Percentiles rank a stretch among this genome's conserved stretches.
These are phyloP conservation scores for Nysson spinosus DNA, from an alignment of 2,888 invertebrate genomes.

Conservation along the genomic window DNA sequence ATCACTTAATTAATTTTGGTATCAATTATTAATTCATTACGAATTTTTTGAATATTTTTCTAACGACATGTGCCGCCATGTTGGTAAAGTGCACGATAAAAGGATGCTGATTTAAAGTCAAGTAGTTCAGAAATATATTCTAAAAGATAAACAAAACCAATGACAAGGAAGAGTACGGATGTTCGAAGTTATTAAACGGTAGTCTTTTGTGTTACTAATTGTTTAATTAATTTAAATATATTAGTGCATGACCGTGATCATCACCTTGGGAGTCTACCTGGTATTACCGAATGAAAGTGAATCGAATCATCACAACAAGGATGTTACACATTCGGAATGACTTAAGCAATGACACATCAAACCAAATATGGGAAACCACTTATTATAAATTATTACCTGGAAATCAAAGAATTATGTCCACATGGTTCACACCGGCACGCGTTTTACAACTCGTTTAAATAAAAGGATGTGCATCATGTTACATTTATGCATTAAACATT, in stretches of 20 bases:
- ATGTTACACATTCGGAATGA: conserved; percentile 59
- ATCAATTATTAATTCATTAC: background rate
- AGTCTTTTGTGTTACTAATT: background rate
- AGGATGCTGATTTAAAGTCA: too few relatives aligned
- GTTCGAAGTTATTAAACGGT: too few relatives aligned
- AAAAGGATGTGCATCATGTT: conserved; percentile 13
- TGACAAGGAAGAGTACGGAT: too few relatives aligned
- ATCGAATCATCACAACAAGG: conserved; percentile 47
- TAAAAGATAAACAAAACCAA: too few relatives aligned
- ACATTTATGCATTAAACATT: conserved; percentile 6
- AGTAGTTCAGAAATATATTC: too few relatives aligned
- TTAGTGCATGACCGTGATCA: background rate
- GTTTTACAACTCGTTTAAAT: background rate
- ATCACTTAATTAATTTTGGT: conserved; percentile 7
- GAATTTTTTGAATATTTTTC: too few relatives aligned
- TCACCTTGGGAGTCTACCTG: conserved; percentile 55
- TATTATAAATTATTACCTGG: conserved; percentile 38
- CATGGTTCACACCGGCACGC: too few relatives aligned
- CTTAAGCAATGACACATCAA: conserved; percentile 59
- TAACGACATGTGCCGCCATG: too few relatives aligned
- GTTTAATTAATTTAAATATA: background rate
- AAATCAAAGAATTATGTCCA: conserved; percentile 24
- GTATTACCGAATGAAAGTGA: conserved; percentile 53
- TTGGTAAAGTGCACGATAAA: too few relatives aligned
- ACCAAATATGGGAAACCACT: conserved; percentile 51